Percentiles rank a stretch among this genome's conserved stretches.
Evolutionary conservation across 2,797 vertebrate genomes (phyloP).

Genomic region (Danio jaintianensis): DNA sequence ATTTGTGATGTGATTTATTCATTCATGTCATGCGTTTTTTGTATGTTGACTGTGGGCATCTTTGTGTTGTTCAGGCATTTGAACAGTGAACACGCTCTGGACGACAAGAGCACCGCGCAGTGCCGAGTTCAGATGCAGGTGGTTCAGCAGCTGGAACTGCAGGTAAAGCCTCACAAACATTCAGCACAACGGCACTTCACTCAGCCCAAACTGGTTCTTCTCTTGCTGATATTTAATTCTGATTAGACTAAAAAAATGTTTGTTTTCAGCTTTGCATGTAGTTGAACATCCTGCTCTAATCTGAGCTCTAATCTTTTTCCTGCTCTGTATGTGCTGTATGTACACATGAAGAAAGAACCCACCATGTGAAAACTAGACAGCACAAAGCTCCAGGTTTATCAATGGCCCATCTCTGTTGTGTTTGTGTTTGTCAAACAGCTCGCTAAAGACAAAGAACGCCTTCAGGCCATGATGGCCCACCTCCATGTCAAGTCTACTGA

Average conservation of each 20-base stretch:
- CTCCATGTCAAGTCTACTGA: slow-evolving; percentile 96
- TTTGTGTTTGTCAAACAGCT: slow-evolving; percentile 78
- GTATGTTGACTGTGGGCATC: not conserved
- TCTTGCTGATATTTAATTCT: not conserved
- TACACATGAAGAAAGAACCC: slow-evolving; percentile 8
- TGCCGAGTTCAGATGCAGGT: slow-evolving; percentile 99
- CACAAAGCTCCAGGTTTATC: not conserved
- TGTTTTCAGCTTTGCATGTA: slow-evolving; percentile 28
- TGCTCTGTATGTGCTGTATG: slow-evolving; percentile 12
- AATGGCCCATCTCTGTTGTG: not conserved
- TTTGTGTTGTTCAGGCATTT: slow-evolving; percentile 86
- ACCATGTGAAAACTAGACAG: not conserved
- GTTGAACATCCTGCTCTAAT: slow-evolving; percentile 33
- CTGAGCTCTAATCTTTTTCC: slow-evolving; percentile 33
- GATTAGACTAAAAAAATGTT: slow-evolving; percentile 11
- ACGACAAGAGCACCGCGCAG: slow-evolving; percentile 98
- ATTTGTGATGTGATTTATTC: too few species aligned
- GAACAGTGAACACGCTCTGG: slow-evolving; percentile 95
- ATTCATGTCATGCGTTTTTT: not conserved
- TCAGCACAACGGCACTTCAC: not conserved
- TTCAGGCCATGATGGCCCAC: slow-evolving; percentile 99
- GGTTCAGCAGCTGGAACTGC: slow-evolving; percentile 98
- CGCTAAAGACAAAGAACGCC: slow-evolving; percentile 97
- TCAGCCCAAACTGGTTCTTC: not conserved
- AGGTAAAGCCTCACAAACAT: slow-evolving; percentile 79